Evolutionary conservation across 2,888 invertebrate genomes (phyloP), one percentile per base, ranked within the genome.

Genomic region (Criorhina ranunculi): DNA sequence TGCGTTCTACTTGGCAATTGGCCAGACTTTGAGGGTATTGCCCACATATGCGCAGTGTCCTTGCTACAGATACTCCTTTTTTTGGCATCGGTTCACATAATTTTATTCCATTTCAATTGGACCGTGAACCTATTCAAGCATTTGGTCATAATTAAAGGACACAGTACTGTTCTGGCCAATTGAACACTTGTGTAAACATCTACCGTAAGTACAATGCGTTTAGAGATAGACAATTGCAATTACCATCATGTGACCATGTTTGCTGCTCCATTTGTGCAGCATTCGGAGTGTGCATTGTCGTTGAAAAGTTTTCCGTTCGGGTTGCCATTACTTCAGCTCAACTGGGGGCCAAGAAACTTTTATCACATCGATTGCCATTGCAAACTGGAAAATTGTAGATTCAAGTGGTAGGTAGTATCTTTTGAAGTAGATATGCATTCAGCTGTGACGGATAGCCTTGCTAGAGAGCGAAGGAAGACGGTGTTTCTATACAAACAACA

Each of bases 301-400:
- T 55, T 60, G 53, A 9, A 55, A 55, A 69, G 15, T 51, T 40
- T 17, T 11, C 35, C 35, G 6, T n/a, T 1, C 4, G 2, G 8
- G 15, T 35, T 9, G 19, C 37, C 17, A 33, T 73, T 59, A 62
- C 42, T 70, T 40, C 3, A 44, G 33, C 42, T 51, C 60, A 83
- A 57, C 44, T 78, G 73, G 82, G 37, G 19, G n/a, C n/a, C 78
- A 78, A 62, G 55, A 79, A 79, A 83, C 79, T 83, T 83, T 79
- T 83, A 83, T 83, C 79, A 35, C 67, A 67, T 64, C 62, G 42
- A 77, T 62, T 55, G 49, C 55, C 53, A 60, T 66, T 64, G 49
- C 44, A 69, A 40, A 44, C 35, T 31, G 37, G 42, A 57, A 44
- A 73, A 35, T 40, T 72, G 40, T 24, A 46, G 42, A 79, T 64